Conservation (phyloP, 2,797 vertebrate species). For the Heterohyrax brucei region DNA sequence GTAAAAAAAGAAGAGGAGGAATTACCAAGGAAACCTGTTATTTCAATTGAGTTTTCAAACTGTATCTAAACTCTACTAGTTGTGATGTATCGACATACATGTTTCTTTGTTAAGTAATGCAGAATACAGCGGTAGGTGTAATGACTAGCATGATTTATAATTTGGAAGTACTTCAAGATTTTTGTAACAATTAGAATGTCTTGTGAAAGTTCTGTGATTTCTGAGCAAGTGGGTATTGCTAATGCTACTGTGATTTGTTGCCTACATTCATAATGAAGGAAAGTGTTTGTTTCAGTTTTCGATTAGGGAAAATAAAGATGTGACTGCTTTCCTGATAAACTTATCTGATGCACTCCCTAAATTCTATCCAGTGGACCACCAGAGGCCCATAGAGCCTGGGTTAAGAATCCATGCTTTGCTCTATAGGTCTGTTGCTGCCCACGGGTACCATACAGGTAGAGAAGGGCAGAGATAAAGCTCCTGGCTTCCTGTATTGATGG, state of each 20-base stretch:
- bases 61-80: neutral
- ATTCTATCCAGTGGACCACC: neutral
- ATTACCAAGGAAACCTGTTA: constrained; percentile 51
- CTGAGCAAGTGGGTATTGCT: neutral
- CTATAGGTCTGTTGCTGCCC: too few species aligned
- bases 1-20: too few species aligned
- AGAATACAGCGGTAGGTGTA: neutral
- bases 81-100: neutral
- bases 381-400: neutral
- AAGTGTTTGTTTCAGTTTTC: constrained; percentile 47
- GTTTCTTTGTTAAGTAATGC: constrained; percentile 46
- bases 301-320: constrained; percentile 43
- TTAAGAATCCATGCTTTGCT: neutral
- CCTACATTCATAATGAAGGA: neutral
- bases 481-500: neutral
- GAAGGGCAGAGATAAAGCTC: neutral
- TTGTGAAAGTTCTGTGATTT: constrained; percentile 52
- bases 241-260: neutral
- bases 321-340: constrained; percentile 16
- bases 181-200: neutral
- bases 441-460: neutral
- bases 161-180: constrained; percentile 8
- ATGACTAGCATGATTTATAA: neutral
- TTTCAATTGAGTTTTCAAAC: constrained; percentile 37
- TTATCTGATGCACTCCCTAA: neutral